Percentiles rank a stretch among this genome's conserved stretches.
Conservation (phyloP, 2,888 invertebrate species). For the Leptinotarsa haldemani region DNA sequence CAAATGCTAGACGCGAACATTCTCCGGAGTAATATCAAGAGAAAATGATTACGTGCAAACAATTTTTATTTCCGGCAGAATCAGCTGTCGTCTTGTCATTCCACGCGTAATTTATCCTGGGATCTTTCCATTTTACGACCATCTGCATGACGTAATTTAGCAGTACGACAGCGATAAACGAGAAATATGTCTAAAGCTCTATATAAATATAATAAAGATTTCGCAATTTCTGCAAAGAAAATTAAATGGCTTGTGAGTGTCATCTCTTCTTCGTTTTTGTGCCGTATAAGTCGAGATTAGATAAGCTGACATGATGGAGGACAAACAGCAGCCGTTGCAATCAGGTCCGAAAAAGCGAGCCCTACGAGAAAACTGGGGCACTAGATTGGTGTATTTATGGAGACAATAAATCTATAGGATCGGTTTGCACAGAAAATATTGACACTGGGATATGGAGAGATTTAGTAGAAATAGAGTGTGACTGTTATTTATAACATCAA, state of each 20-base stretch:
- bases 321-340: constrained; percentile 17
- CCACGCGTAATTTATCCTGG: constrained; percentile 13
- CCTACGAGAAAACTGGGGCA: constrained; percentile 13
- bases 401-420: not conserved
- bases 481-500: not conserved
- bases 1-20: constrained; percentile 1
- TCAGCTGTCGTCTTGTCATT: constrained; percentile 28
- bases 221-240: constrained; percentile 16
- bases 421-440: constrained; percentile 17
- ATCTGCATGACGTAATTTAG: constrained; percentile 21
- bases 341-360: constrained; percentile 11
- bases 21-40: constrained; percentile 5
- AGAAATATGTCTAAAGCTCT: constrained; percentile 21
- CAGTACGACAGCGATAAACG: constrained; percentile 23
- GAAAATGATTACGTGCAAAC: constrained; percentile 23
- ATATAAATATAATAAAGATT: constrained; percentile 22
- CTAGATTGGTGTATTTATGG: constrained; percentile 17
- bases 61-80: constrained; percentile 18
- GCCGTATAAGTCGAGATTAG: constrained; percentile 16
- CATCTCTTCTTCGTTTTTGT: constrained; percentile 9
- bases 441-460: constrained; percentile 1
- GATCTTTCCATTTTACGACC: constrained; percentile 6
- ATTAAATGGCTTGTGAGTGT: constrained; percentile 21
- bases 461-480: not conserved
- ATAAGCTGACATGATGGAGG: constrained; percentile 17